These are phyloP conservation scores for Coremacera marginata DNA, from an alignment of 2,888 invertebrate species.

Conservation along the genomic window DNA sequence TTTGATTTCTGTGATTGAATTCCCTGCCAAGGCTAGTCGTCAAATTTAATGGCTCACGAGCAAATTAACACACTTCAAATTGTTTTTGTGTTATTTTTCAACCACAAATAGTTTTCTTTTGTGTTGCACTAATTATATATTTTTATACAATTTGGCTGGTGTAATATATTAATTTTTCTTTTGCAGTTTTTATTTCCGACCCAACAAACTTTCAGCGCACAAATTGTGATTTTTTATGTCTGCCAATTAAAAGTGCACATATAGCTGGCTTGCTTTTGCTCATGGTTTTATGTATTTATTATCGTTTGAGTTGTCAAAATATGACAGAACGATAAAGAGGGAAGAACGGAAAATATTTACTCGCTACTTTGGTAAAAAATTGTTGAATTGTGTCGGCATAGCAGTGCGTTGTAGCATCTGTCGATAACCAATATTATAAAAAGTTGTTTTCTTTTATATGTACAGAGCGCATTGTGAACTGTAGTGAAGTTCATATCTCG, in stretches of 20 bases:
- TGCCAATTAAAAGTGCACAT: not conserved
- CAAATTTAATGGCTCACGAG: not conserved
- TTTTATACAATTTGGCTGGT: not conserved
- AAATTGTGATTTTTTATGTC: slow-evolving; percentile 11
- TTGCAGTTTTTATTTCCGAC: slow-evolving; percentile 13
- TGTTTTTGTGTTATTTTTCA: not conserved
- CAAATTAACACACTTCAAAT: not conserved
- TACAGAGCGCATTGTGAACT: too few species aligned
- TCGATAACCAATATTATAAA: not conserved
- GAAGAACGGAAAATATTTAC: not conserved
- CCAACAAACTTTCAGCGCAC: slow-evolving; percentile 15
- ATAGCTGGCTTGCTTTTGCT: not conserved
- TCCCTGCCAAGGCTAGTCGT: not conserved
- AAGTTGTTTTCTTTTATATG: too few species aligned
- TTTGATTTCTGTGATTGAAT: slow-evolving; percentile 3
- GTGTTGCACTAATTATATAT: not conserved
- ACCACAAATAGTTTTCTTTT: not conserved
- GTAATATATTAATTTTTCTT: not conserved
- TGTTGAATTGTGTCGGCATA: not conserved
- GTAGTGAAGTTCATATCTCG: too few species aligned
- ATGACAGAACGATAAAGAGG: not conserved
- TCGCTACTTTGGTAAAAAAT: too few species aligned
- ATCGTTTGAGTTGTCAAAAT: slow-evolving; percentile 7
- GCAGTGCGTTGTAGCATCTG: not conserved
- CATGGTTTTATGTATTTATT: not conserved